A percentile compares a stretch with the other conserved stretches of the same genome.
phyloP scores from a whole-genome alignment of 2,113 vertebrate species.

The Rhegmatorhina hoffmannsi region DNA sequence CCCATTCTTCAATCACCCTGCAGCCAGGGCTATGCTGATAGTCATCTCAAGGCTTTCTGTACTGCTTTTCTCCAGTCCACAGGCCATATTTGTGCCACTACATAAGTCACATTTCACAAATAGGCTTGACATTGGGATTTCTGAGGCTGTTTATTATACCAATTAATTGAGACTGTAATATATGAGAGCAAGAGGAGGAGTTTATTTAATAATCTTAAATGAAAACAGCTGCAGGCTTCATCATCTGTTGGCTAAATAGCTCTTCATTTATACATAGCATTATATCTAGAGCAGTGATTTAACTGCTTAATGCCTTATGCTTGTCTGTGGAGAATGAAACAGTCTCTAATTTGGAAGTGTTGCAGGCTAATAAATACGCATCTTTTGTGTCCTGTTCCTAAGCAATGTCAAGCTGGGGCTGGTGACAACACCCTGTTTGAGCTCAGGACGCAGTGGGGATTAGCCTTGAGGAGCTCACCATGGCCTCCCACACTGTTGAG shows the following conservation, averaged over 20 bases:
- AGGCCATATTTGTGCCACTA: not conserved
- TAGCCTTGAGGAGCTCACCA: not conserved
- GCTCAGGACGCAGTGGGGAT: not conserved
- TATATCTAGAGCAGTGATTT: not conserved
- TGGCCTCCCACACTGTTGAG: not conserved
- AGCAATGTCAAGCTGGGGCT: not conserved
- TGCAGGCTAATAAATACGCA: not conserved
- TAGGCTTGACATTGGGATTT: not conserved
- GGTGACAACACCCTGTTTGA: not conserved
- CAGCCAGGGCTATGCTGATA: not conserved
- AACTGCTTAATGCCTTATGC: not conserved
- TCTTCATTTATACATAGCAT: not conserved
- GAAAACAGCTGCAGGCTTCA: not conserved
- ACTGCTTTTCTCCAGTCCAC: not conserved
- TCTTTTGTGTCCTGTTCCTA: not conserved
- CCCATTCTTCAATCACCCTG: not conserved
- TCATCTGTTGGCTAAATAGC: not conserved
- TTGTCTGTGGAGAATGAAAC: not conserved
- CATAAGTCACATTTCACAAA: fast-evolving
- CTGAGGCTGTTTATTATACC: not conserved
- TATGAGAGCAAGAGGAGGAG: not conserved
- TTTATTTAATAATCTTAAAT: not conserved
- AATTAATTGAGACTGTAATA: not conserved
- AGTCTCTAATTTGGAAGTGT: not conserved
- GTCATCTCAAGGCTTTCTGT: not conserved